Conservation (phyloP, 1,140 invertebrate genomes). For the Colletes latitarsis region DNA sequence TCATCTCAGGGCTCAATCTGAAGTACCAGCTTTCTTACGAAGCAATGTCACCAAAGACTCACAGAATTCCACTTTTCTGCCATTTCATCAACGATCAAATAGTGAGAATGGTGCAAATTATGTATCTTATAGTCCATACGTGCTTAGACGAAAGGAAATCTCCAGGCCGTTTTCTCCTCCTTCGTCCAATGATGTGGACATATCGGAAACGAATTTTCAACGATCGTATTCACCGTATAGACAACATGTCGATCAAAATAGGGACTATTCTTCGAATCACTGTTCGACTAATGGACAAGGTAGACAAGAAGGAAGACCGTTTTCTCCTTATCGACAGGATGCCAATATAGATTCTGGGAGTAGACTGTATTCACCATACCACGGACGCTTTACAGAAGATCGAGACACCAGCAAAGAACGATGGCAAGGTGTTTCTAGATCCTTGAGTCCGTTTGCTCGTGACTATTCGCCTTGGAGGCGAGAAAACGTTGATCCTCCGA, state of each 20-base stretch:
- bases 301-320: constrained; percentile 65
- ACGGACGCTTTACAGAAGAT: constrained; percentile 68
- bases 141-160: constrained; percentile 73
- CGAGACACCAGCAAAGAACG: constrained; percentile 70
- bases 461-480: constrained; percentile 80
- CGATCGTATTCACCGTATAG: constrained; percentile 70
- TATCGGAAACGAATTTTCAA: constrained; percentile 57
- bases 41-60: constrained; percentile 70
- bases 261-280: constrained; percentile 62
- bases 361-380: constrained; percentile 71
- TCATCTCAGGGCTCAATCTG: constrained; percentile 71
- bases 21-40: constrained; percentile 68
- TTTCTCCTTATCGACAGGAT: constrained; percentile 68
- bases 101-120: constrained; percentile 75
- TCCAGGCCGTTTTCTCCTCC: constrained; percentile 73
- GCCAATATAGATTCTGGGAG: constrained; percentile 45
- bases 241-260: constrained; percentile 64
- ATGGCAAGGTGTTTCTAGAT: constrained; percentile 75
- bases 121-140: constrained; percentile 78
- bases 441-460: constrained; percentile 76
- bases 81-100: constrained; percentile 71
- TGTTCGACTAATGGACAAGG: constrained; percentile 68
- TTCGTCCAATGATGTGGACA: constrained; percentile 52
- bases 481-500: constrained; percentile 79
- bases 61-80: constrained; percentile 67